Evolutionary conservation across 2,888 invertebrate genomes (phyloP).

Genomic region (Luperina nickerlii): DNA sequence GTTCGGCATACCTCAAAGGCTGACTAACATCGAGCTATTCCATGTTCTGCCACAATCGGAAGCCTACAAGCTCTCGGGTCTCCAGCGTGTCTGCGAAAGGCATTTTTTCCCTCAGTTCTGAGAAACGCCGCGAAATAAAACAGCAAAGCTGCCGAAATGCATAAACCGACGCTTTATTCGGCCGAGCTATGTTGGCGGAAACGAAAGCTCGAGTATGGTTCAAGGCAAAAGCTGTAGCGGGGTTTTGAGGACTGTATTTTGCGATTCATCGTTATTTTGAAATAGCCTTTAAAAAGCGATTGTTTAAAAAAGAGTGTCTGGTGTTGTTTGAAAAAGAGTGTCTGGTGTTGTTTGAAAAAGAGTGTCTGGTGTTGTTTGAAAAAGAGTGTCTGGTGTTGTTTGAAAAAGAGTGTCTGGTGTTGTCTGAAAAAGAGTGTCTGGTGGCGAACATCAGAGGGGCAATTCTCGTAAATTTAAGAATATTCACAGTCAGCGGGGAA

Average conservation of each 20-base stretch:
- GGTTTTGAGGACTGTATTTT: not conserved
- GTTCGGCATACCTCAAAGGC: constrained; percentile 54
- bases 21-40: constrained; percentile 27
- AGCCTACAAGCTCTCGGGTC: constrained; percentile 51
- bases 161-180: constrained; percentile 83
- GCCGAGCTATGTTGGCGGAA: constrained; percentile 79
- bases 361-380: not conserved
- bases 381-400: too few relatives aligned
- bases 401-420: too few relatives aligned
- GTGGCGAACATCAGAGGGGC: not conserved
- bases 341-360: not conserved
- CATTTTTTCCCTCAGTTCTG: constrained; percentile 77
- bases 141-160: constrained; percentile 86
- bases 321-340: not conserved
- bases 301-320: not conserved
- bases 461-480: too few relatives aligned
- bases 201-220: constrained; percentile 72
- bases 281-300: not conserved
- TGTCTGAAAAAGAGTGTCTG: not conserved
- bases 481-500: too few relatives aligned
- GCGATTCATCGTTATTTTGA: not conserved
- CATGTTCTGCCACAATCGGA: constrained; percentile 41
- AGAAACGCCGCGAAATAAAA: constrained; percentile 78
- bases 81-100: constrained; percentile 55
- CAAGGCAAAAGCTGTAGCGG: constrained; percentile 45